Base-by-base conservation (phyloP, 2,888 invertebrate genomes). In the Tetanocera ferruginea region DNA sequence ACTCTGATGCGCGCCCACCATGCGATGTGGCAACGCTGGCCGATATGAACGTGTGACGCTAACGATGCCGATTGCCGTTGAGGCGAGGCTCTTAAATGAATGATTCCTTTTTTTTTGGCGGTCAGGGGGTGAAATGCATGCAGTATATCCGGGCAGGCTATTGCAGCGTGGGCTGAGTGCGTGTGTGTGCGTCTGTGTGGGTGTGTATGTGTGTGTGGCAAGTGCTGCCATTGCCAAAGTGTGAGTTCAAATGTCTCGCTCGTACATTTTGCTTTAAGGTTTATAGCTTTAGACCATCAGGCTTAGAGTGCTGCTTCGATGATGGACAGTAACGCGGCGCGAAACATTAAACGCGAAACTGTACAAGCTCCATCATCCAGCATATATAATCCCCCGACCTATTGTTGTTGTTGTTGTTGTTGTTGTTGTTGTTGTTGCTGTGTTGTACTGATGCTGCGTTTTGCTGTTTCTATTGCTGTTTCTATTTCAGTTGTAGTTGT, bases 341-440 rank as follows among this genome's bases (percentile, higher is more conserved):
- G 67, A 67, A 76, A 57, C 67, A 57, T 52, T 76, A 66, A 71
- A 75, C 75, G 75, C 75, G 76, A 76, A 60, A 69, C 76, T 69
- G 69, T 76, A 69, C 76, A 69, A 60, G 55, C 28, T 28, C 9
- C 55, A 64, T 37, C 64, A 31, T 28, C 5, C 51, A 51, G 23
- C 19, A 60, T 60, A 28, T 60, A 60, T 60, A 28, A 60, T 4
- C 60, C 60, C 28, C 60, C 19, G 43, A 43, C 60, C 14, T 60
- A 60, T 49, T 43, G 4, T 19, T 49, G 62, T 62, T 62, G 37
- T 73, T 73, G 73, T 73, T 73, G 14, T 60, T 49, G 60, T 11
- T 43, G 43, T 43, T 43, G 5, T 51, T 28, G n/a, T 17, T 25
- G 43, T 43, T 43, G 5, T 51, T 28, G n/a, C 9, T 25, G 6